Evolutionary conservation across 2,888 invertebrate genomes (phyloP), one percentile per base, ranked within the genome.

Genomic region (Nemoura dubitans): DNA sequence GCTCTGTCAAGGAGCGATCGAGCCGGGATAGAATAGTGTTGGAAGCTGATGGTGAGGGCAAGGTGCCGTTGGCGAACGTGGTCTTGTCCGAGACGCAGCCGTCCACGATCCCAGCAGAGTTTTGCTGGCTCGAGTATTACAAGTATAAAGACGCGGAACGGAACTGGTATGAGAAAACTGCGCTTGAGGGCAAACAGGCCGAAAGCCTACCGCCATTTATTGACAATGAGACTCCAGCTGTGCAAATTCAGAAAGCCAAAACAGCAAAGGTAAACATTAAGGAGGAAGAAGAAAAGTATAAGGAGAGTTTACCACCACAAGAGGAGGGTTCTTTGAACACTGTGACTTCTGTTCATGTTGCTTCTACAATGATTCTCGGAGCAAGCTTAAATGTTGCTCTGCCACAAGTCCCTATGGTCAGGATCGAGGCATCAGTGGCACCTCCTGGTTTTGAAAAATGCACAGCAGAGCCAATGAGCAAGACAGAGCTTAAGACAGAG

Each of bases 1-100:
- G 88, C 25, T 89, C 88, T 28, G 89, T 88, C 0, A 89, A 89
- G 78, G 87, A 88, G 87, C 85, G 88, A 80, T 84, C 87, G 43
- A 88, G 87, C 30, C 86, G 78, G 80, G 87, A 87, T 0, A 87
- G 88, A 28, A 89, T 89, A 87, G 86, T 88, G 10, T 82, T 89
- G 30, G 87, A 87, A 14, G 85, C 85, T 43, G 42, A 42, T n/a
- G 25, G 30, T 7, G 27, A 84, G 30, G 81, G 87, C 29, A 36
- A 88, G 83, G 86, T n/a, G n/a, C n/a, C n/a, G n/a, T n/a, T n/a
- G n/a, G n/a, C n/a, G n/a, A n/a, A n/a, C n/a, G n/a, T n/a, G n/a
- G n/a, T n/a, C n/a, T n/a, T n/a, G n/a, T n/a, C n/a, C n/a, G n/a
- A n/a, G 83, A 21, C n/a, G 76, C 6, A 16, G 1, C 59, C 21